Evolutionary conservation across 2,113 vertebrate genomes (phyloP).

Genomic region (Gobius niger): DNA sequence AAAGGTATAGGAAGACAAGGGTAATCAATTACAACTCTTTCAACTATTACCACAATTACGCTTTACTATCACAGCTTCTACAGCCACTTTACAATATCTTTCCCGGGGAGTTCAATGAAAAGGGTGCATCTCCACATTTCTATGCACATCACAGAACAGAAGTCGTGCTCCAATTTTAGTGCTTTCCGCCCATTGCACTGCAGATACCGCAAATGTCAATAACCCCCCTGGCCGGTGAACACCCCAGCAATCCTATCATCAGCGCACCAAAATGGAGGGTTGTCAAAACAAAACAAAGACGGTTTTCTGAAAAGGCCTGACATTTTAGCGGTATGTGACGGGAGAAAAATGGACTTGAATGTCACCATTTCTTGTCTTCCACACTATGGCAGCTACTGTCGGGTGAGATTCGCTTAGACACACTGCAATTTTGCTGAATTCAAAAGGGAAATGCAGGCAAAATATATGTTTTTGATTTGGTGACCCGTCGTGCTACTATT

Average conservation of each 20-base stretch:
- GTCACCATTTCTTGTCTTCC: constrained; percentile 27
- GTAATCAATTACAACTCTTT: no score
- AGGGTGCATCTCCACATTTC: not conserved
- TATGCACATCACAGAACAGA: not conserved
- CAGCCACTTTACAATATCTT: not conserved
- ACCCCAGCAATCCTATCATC: constrained; percentile 7
- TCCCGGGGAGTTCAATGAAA: not conserved
- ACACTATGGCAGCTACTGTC: constrained; percentile 19
- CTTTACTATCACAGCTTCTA: not conserved
- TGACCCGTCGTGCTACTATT: not conserved
- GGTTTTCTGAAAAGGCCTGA: constrained; percentile 29
- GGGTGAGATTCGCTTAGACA: not conserved
- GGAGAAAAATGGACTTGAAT: constrained; percentile 29
- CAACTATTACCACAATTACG: no score
- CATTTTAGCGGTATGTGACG: constrained; percentile 17
- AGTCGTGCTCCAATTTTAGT: not conserved
- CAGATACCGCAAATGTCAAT: constrained; percentile 18
- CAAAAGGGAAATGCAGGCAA: not conserved
- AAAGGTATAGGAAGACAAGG: no score
- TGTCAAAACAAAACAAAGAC: constrained; percentile 24
- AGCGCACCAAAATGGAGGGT: constrained; percentile 14
- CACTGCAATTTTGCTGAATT: not conserved
- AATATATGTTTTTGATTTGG: not conserved
- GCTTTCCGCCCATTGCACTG: constrained; percentile 4
- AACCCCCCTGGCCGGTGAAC: not conserved